Base-by-base conservation (phyloP, 2,888 invertebrate genomes). In the Acrocyrtus sp. region DNA sequence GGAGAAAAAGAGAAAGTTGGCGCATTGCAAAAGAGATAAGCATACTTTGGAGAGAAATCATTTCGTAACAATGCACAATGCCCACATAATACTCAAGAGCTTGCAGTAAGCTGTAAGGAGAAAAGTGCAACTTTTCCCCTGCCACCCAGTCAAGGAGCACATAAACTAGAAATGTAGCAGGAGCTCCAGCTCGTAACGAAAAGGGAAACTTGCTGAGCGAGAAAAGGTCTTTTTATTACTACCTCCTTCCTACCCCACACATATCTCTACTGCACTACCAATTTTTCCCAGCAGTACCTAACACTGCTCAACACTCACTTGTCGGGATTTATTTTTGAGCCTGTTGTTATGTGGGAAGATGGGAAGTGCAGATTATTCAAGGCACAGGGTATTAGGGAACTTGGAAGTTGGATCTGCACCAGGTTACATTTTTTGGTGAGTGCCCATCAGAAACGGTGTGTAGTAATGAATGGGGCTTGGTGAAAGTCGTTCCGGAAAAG, bases 401-500 rank as follows among this genome's bases (percentile, higher is more conserved):
- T n/a, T n/a, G n/a, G n/a, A n/a, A n/a, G n/a, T n/a, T n/a, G n/a
- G n/a, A n/a, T n/a, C n/a, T n/a, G n/a, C n/a, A n/a, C n/a, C n/a
- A n/a, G n/a, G n/a, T n/a, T n/a, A n/a, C n/a, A n/a, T n/a, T n/a
- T n/a, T n/a, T n/a, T n/a, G n/a, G n/a, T n/a, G n/a, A n/a, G n/a
- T n/a, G n/a, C n/a, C n/a, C n/a, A n/a, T n/a, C n/a, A n/a, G n/a
- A n/a, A n/a, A n/a, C n/a, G n/a, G n/a, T n/a, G n/a, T n/a, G n/a
- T n/a, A n/a, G 68, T 45, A 53, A 58, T 58, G 34, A 57, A 58
- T 27, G 24, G 61, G 61, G 61, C 66, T 67, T 72, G 72, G 72
- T 73, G 66, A 73, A 73, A 73, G 57, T 26, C 24, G 61, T 34
- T n/a, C 73, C 73, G 73, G 73, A 73, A 73, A 73, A 67, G 73